Evolutionary conservation across 1,140 invertebrate genomes (phyloP), one percentile per base, ranked within the genome.

Genomic region (Pinna nobilis): DNA sequence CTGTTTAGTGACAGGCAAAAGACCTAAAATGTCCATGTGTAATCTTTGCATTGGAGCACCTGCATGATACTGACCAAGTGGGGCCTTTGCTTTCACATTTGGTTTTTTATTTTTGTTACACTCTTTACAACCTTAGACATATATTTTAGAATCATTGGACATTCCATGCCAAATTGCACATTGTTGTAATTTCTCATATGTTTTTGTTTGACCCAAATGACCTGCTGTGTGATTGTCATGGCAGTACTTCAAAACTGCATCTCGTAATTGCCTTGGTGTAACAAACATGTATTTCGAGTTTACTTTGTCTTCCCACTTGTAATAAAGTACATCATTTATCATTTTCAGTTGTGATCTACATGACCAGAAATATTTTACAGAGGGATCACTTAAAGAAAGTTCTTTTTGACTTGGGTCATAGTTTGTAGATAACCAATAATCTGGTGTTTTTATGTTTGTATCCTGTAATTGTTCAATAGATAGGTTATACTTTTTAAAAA

Each of bases 21-120:
- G 66, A 33, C 66, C 66, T 13, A 69, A 20, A 18, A 68, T 59
- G 30, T 68, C 66, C 25, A 68, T 11, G 13, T 35, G 51, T 47
- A 70, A 18, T 53, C 65, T 47, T 33, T 57, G 50, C 11, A 72
- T 33, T 11, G 50, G 70, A 13, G 18, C 15, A 6, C 50, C 55
- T 23, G 41, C 3, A 47, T 35, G 55, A 35, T 50, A 65, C 23
- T 65, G 63, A 9, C 63, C 44, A 11, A 65, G n/a, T n/a, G 3
- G 2, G 9, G 63, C 41, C 50, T 65, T 65, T 15, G 63, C 15
- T 28, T 50, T 30, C 0, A 18, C 33, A 3, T 50, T 18, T 32
- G 25, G 25, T 35, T 65, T 65, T 32, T 67, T 67, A 18, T 67
- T 53, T 0, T 11, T 4, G 37, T 37, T 67, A 55, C 65, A 67